Percentiles rank a stretch among this genome's conserved stretches.
These are phyloP conservation scores for Palaemon carinicauda DNA, from an alignment of 1,140 invertebrate genomes.

Conservation along the genomic window DNA sequence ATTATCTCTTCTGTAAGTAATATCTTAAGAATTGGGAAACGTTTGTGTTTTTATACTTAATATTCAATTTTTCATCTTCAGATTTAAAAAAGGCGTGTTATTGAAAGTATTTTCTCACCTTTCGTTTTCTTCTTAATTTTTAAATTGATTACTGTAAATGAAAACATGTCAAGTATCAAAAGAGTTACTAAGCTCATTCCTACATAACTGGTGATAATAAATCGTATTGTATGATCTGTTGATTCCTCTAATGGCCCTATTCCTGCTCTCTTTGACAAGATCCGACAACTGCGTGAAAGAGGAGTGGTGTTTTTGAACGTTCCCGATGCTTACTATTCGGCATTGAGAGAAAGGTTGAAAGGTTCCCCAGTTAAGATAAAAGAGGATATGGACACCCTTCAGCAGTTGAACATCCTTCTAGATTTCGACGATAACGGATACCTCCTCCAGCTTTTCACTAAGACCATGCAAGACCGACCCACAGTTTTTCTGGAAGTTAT, in stretches of 20 bases:
- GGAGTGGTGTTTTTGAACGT: conserved; percentile 92
- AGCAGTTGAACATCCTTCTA: conserved; percentile 92
- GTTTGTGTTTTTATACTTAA: background rate
- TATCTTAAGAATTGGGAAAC: too few relatives aligned
- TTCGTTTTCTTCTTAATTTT: too few relatives aligned
- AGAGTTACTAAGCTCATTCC: too few relatives aligned
- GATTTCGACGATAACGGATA: conserved; percentile 99
- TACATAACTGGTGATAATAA: too few relatives aligned
- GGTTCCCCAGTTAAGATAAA: conserved; percentile 73
- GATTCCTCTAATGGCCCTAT: too few relatives aligned
- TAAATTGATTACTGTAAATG: too few relatives aligned
- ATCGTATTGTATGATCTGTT: too few relatives aligned
- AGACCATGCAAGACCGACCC: conserved; percentile 96
- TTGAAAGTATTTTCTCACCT: background rate
- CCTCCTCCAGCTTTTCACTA: conserved; percentile 97
- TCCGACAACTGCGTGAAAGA: conserved; percentile 79
- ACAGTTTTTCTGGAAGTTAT: conserved; percentile 98
- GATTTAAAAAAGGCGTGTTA: too few relatives aligned
- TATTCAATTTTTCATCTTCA: background rate
- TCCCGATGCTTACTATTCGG: conserved; percentile 89
- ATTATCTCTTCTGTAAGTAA: conserved; percentile 85
- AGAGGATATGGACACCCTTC: conserved; percentile 61
- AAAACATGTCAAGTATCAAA: too few relatives aligned
- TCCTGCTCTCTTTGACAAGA: conserved; percentile 66
- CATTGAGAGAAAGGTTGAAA: conserved; percentile 80